Evolutionary conservation across 1,140 invertebrate genomes (phyloP).

Genomic region (Drosophila arizonae): DNA sequence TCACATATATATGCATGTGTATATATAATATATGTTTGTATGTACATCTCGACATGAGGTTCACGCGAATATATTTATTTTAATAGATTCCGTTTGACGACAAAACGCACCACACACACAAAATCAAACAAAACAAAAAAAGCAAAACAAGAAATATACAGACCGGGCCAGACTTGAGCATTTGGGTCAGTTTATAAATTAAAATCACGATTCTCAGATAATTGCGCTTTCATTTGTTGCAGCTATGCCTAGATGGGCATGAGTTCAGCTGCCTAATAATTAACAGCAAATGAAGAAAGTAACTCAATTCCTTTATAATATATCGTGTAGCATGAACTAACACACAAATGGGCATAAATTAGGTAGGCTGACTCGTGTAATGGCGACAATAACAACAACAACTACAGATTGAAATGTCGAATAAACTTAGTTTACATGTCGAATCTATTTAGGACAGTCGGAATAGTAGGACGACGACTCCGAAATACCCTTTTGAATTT

Average conservation of each 20-base stretch:
- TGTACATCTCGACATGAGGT: neutral
- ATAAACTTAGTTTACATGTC: too few relatives aligned
- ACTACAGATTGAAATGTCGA: too few relatives aligned
- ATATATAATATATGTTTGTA: neutral
- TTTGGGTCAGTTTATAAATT: constrained; percentile 7
- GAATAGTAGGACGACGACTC: too few relatives aligned
- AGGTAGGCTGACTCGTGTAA: too few relatives aligned
- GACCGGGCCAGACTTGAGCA: neutral
- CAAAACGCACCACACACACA: constrained; percentile 5
- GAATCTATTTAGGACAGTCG: too few relatives aligned
- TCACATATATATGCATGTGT: neutral
- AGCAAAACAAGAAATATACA: neutral
- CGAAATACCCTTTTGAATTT: too few relatives aligned
- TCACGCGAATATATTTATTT: constrained; percentile 16
- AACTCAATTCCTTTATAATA: too few relatives aligned
- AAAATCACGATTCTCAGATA: neutral
- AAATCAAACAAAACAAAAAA: neutral
- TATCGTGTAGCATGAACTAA: too few relatives aligned
- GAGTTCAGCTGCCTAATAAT: too few relatives aligned
- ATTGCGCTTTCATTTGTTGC: constrained; percentile 4
- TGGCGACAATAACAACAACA: too few relatives aligned
- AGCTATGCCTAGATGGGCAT: neutral
- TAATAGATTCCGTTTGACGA: constrained; percentile 12
- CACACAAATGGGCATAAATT: too few relatives aligned
- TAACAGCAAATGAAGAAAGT: too few relatives aligned